phyloP scores from a whole-genome alignment of 2,888 invertebrate species.

The Gari tellinella region DNA sequence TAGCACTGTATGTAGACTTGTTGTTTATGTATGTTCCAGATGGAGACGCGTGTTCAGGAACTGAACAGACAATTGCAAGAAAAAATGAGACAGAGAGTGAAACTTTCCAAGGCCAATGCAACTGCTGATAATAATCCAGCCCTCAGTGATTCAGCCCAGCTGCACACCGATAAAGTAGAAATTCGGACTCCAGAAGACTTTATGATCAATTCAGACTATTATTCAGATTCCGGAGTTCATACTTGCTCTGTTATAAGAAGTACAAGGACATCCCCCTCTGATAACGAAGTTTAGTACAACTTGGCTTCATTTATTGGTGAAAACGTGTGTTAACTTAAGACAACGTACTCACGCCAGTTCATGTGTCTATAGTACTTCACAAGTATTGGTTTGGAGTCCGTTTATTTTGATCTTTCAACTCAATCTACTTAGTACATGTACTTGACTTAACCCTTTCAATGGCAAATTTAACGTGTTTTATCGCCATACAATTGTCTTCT shows the following conservation, averaged over 20 bases:
- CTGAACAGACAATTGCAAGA: conserved; percentile 73
- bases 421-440: no score
- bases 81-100: conserved; percentile 65
- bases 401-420: no score
- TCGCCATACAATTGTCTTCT: no score
- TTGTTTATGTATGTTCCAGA: no score
- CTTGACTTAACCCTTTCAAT: no score
- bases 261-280: conserved; percentile 55
- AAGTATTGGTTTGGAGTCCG: no score
- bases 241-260: conserved; percentile 63
- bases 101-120: conserved; percentile 27
- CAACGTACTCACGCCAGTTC: no score
- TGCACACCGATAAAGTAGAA: conserved; percentile 17
- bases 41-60: conserved; percentile 75
- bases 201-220: conserved; percentile 59
- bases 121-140: conserved; percentile 4
- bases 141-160: conserved; percentile 2
- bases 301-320: no score
- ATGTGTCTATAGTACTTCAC: no score
- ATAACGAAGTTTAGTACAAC: conserved; percentile 29
- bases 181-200: conserved; percentile 49
- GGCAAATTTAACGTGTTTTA: no score
- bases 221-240: conserved; percentile 72
- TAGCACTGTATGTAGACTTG: no score
- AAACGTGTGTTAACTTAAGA: no score